Evolutionary conservation across 2,888 invertebrate genomes (phyloP).

Genomic region (Idaea dimidiata): DNA sequence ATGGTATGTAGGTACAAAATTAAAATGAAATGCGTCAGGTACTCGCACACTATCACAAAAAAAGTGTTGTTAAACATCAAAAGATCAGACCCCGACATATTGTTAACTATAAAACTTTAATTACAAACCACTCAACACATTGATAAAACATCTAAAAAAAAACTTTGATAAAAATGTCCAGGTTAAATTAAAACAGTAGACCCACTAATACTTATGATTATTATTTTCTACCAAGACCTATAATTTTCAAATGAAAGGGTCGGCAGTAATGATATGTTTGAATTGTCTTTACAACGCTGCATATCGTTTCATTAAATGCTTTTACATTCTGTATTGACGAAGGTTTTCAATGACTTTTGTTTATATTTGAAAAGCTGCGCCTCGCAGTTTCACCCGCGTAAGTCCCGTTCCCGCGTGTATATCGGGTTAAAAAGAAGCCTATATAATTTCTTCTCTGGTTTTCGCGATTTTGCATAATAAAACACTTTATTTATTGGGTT

Average conservation of each 20-base stretch:
- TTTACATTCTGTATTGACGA: not conserved
- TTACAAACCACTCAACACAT: not conserved
- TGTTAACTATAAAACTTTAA: not conserved
- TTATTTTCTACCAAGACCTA: slow-evolving; percentile 29
- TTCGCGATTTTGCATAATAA: no score
- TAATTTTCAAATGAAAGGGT: slow-evolving; percentile 32
- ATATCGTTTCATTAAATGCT: not conserved
- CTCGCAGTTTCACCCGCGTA: no score
- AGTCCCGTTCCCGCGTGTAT: no score
- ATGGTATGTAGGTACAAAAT: no score
- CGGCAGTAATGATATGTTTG: slow-evolving; percentile 44
- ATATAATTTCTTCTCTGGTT: no score
- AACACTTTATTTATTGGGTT: no score
- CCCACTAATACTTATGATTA: slow-evolving; percentile 2
- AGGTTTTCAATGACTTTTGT: not conserved
- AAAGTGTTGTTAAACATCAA: not conserved
- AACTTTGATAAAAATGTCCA: not conserved
- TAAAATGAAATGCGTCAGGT: not conserved
- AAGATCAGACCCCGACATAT: not conserved
- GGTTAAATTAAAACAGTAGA: not conserved
- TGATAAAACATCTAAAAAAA: not conserved
- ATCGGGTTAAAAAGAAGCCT: no score
- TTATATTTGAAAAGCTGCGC: no score
- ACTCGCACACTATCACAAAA: not conserved
- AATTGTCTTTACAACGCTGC: slow-evolving; percentile 21